Evolutionary conservation across 2,797 vertebrate species (phyloP).

Genomic region (Vespertilio murinus): DNA sequence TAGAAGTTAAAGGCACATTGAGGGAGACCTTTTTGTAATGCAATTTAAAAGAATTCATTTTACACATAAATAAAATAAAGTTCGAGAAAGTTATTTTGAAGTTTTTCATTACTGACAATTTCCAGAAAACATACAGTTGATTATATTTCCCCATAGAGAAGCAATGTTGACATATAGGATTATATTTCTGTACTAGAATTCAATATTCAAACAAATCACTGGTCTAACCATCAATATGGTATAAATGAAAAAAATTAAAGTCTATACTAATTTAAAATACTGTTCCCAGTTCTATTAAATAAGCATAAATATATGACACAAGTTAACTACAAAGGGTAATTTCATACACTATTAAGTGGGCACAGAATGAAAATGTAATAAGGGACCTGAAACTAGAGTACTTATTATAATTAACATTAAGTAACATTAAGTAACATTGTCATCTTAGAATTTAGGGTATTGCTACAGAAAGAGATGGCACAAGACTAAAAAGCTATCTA

Average conservation of each 20-base stretch:
- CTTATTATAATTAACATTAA: neutral
- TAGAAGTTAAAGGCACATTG: neutral
- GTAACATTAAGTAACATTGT: neutral
- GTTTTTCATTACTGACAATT: neutral
- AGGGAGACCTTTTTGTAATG: neutral
- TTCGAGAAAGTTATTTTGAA: neutral
- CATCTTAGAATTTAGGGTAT: neutral
- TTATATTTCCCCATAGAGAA: neutral
- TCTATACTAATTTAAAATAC: slow-evolving; percentile 2
- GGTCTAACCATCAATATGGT: neutral
- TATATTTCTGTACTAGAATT: neutral
- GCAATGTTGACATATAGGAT: neutral
- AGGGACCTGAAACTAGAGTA: neutral
- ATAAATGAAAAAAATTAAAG: neutral
- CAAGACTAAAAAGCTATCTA: neutral
- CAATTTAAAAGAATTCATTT: slow-evolving; percentile 23
- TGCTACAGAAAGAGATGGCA: slow-evolving; percentile 4
- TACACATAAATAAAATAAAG: slow-evolving; percentile 6
- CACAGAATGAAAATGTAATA: neutral
- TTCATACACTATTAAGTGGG: neutral
- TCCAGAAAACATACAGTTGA: slow-evolving; percentile 6
- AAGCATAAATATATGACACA: neutral
- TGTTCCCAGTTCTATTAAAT: neutral
- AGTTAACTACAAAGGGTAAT: neutral
- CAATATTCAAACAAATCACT: neutral